These are phyloP conservation scores for Caerostris darwini DNA, from an alignment of 1,140 invertebrate species.

Conservation along the genomic window DNA sequence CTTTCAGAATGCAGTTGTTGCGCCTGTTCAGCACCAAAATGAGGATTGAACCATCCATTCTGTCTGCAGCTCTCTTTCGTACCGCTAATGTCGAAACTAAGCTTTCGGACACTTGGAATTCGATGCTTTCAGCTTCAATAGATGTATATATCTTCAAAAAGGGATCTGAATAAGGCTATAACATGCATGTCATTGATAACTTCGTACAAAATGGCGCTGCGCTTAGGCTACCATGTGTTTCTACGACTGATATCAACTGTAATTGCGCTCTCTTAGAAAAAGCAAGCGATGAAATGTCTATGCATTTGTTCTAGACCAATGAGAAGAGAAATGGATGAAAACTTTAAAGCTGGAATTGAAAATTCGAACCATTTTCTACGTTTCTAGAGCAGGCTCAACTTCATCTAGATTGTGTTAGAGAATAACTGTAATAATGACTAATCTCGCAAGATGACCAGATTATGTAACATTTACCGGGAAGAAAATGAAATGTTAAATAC, in stretches of 20 bases:
- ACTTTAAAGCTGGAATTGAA: constrained; percentile 67
- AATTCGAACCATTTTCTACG: constrained; percentile 62
- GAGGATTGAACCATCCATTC: background rate
- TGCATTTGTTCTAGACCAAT: constrained; percentile 54
- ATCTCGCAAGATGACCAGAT: constrained; percentile 58
- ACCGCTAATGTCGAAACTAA: constrained; percentile 55
- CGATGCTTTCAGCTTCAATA: constrained; percentile 60
- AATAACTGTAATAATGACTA: constrained; percentile 49
- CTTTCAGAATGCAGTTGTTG: constrained; percentile 26
- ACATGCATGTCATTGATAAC: constrained; percentile 55
- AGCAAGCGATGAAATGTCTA: constrained; percentile 66
- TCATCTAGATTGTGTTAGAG: constrained; percentile 48
- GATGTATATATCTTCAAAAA: constrained; percentile 61
- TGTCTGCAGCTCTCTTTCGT: background rate
- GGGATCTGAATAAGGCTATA: constrained; percentile 65
- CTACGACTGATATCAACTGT: constrained; percentile 57
- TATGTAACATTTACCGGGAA: background rate
- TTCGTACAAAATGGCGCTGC: constrained; percentile 70
- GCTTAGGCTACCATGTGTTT: constrained; percentile 50
- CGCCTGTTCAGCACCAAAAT: constrained; percentile 45
- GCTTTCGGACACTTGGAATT: constrained; percentile 33
- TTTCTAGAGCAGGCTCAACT: constrained; percentile 66
- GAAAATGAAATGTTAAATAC: no score
- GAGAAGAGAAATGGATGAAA: constrained; percentile 63
- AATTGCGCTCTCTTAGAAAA: constrained; percentile 40